phyloP scores from a whole-genome alignment of 2,113 vertebrate genomes.

The Falcunculus frontatus region DNA sequence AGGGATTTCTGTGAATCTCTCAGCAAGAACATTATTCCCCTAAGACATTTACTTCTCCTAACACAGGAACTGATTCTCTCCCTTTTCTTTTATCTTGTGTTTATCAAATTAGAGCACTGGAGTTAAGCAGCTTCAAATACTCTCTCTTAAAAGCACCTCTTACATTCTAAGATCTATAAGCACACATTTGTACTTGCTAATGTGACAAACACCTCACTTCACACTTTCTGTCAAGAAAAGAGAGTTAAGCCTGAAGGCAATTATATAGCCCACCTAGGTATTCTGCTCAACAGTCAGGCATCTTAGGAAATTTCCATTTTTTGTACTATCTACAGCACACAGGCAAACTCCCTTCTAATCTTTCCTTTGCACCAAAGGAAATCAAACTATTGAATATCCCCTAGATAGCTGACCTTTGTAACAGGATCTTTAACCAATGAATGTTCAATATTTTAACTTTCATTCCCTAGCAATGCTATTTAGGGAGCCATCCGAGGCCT shows the following conservation, averaged over 20 bases:
- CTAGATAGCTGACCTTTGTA: constrained; percentile 47
- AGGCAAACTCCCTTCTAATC: background rate
- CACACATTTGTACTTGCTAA: background rate
- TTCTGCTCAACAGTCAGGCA: background rate
- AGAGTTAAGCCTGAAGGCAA: background rate
- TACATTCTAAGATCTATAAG: background rate
- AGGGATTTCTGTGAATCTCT: background rate
- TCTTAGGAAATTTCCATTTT: constrained; percentile 38
- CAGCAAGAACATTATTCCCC: background rate
- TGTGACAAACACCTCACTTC: background rate
- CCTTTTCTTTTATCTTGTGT: background rate
- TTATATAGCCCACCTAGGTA: constrained; percentile 8
- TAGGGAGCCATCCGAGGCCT: constrained; percentile 69
- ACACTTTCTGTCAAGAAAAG: background rate
- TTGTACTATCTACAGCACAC: background rate
- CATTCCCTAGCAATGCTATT: constrained; percentile 66
- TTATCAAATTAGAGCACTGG: background rate
- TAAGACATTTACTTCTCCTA: background rate
- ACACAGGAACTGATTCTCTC: background rate
- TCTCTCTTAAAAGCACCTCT: background rate
- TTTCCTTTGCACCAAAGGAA: constrained; percentile 15
- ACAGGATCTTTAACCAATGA: constrained; percentile 43
- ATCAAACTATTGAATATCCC: background rate
- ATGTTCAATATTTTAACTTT: constrained; percentile 56
- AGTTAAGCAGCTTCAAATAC: background rate